phyloP scores from a whole-genome alignment of 2,888 invertebrate genomes.

The Hypomecis atomaria region DNA sequence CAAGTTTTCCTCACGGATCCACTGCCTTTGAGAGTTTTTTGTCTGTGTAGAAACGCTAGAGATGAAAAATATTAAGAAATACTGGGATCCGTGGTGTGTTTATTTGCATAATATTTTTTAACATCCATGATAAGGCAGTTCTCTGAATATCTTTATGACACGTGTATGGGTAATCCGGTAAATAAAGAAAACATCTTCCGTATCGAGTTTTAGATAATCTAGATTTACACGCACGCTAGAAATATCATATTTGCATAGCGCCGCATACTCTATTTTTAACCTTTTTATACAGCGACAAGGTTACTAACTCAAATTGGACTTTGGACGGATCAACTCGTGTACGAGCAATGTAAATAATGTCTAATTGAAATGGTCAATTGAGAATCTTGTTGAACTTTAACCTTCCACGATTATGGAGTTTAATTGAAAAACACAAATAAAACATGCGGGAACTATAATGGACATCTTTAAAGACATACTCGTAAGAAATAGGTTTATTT shows the following conservation, averaged over 20 bases:
- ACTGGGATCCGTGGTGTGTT: too few relatives aligned
- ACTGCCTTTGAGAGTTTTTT: too few relatives aligned
- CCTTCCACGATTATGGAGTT: constrained; percentile 12
- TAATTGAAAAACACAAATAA: constrained; percentile 5
- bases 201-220: background rate
- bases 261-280: constrained; percentile 38
- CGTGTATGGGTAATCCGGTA: constrained; percentile 11
- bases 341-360: constrained; percentile 41
- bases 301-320: constrained; percentile 45
- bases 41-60: too few relatives aligned
- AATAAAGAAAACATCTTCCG: background rate
- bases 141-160: constrained; percentile 1
- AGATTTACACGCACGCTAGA: background rate
- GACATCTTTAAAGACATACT: constrained; percentile 1
- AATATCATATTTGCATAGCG: constrained; percentile 22
- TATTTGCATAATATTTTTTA: too few relatives aligned
- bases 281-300: constrained; percentile 48
- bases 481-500: too few relatives aligned
- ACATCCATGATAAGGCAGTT: too few relatives aligned
- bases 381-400: constrained; percentile 39
- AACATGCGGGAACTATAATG: background rate
- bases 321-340: constrained; percentile 46
- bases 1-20: too few relatives aligned
- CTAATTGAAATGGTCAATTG: constrained; percentile 53
- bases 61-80: too few relatives aligned